phyloP scores from a whole-genome alignment of 2,888 invertebrate genomes.

The Hyppa rectilinea region DNA sequence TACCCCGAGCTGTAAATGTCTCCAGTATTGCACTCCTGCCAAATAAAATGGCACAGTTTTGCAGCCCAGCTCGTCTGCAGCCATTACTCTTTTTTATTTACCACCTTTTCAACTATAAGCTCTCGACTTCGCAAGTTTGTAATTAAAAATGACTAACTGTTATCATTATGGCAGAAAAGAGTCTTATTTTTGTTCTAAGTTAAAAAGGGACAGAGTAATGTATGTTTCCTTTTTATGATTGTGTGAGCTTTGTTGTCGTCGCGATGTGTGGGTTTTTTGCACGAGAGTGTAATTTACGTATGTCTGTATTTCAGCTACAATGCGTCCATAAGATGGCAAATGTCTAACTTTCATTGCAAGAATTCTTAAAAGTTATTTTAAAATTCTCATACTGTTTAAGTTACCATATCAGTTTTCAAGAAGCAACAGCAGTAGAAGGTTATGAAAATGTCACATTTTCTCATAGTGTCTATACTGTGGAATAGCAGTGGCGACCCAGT shows the following conservation, averaged over 20 bases:
- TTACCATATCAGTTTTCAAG: neutral
- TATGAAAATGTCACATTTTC: neutral
- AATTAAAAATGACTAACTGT: constrained; percentile 34
- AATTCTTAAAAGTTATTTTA: constrained; percentile 4
- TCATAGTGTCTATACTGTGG: no score
- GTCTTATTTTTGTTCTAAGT: neutral
- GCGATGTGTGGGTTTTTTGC: neutral
- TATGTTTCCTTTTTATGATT: neutral
- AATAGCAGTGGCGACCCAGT: no score
- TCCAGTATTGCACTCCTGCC: neutral
- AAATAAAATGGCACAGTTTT: constrained; percentile 6
- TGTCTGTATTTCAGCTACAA: neutral
- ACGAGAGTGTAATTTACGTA: neutral
- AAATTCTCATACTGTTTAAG: neutral
- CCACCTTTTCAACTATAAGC: constrained; percentile 12
- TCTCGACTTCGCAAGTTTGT: constrained; percentile 2
- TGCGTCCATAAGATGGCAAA: neutral
- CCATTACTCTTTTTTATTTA: constrained; percentile 11
- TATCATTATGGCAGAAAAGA: neutral
- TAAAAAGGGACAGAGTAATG: neutral
- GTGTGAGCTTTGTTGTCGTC: neutral
- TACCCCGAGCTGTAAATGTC: neutral
- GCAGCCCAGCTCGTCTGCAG: neutral
- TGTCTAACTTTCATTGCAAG: neutral
- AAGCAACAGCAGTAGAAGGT: neutral